phyloP scores from a whole-genome alignment of 2,113 vertebrate species.

The Eleginops maclovinus region DNA sequence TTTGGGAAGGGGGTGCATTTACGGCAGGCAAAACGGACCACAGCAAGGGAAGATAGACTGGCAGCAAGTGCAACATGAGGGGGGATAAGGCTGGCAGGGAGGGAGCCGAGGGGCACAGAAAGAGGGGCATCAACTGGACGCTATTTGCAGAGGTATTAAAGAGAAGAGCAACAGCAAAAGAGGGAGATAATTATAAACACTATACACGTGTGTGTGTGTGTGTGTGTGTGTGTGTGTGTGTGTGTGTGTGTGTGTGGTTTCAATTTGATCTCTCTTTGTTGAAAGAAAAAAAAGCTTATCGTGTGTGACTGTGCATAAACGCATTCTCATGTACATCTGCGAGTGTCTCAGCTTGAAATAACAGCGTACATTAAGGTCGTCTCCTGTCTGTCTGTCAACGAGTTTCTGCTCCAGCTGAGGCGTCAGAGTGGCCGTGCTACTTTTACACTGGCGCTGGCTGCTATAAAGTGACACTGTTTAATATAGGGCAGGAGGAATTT shows the following conservation, averaged over 20 bases:
- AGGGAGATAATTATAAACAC: conserved; percentile 69
- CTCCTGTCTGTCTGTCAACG: conserved; percentile 73
- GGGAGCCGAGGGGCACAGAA: conserved; percentile 33
- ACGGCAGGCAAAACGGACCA: conserved; percentile 70
- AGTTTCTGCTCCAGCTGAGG: conserved; percentile 55
- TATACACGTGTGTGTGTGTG: conserved; percentile 24
- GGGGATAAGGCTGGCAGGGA: conserved; percentile 43
- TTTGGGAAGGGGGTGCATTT: conserved; percentile 61
- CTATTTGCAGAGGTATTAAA: conserved; percentile 74
- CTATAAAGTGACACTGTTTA: conserved; percentile 79
- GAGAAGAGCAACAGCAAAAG: conserved; percentile 53
- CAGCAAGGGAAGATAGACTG: conserved; percentile 42
- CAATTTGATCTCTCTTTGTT: conserved; percentile 52
- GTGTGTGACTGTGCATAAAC: conserved; percentile 35
- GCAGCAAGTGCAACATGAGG: conserved; percentile 54
- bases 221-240: conserved; percentile 21
- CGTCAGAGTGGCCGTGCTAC: conserved; percentile 73
- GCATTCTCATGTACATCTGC: conserved; percentile 37
- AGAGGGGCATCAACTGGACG: conserved; percentile 41
- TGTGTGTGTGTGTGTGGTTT: conserved; percentile 47
- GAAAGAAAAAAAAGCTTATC: neutral
- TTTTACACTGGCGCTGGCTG: conserved; percentile 74
- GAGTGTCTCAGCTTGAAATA: conserved; percentile 57
- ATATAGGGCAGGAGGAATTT: conserved; percentile 74
- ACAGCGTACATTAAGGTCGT: conserved; percentile 60